Conservation (phyloP, 2,797 vertebrate genomes). For the Macropus fuliginosus region DNA sequence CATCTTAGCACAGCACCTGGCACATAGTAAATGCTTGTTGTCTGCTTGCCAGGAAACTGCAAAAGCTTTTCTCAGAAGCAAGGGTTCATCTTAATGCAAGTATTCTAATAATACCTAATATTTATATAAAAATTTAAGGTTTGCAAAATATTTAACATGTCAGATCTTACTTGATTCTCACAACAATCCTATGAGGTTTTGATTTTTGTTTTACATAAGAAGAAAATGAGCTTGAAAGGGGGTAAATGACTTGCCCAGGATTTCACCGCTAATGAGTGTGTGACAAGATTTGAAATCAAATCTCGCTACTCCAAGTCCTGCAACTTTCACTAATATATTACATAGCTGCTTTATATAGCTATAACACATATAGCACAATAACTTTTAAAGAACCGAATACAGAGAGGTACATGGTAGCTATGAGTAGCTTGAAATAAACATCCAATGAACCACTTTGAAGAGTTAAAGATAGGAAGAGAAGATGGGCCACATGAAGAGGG, state of each 20-base stretch:
- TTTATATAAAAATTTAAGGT: neutral
- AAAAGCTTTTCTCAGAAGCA: neutral
- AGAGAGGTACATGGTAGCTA: neutral
- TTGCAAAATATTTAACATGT: neutral
- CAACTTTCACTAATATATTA: neutral
- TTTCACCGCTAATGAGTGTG: neutral
- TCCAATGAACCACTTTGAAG: neutral
- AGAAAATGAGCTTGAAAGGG: neutral
- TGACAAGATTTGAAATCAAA: neutral
- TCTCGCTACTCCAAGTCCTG: neutral
- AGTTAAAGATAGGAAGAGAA: neutral
- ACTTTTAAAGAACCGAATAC: neutral
- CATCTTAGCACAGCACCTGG: neutral
- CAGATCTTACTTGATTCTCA: neutral
- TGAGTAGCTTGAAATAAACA: neutral
- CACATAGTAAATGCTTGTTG: neutral
- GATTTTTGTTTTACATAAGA: neutral
- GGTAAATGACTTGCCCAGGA: neutral
- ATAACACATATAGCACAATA: neutral
- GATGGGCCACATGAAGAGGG: neutral
- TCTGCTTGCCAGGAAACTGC: neutral
- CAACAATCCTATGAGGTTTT: neutral
- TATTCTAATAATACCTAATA: neutral
- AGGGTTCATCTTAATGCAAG: neutral
- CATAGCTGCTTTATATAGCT: neutral